Conservation (phyloP, 1,140 invertebrate species). For the Meloidogyne hapla region DNA sequence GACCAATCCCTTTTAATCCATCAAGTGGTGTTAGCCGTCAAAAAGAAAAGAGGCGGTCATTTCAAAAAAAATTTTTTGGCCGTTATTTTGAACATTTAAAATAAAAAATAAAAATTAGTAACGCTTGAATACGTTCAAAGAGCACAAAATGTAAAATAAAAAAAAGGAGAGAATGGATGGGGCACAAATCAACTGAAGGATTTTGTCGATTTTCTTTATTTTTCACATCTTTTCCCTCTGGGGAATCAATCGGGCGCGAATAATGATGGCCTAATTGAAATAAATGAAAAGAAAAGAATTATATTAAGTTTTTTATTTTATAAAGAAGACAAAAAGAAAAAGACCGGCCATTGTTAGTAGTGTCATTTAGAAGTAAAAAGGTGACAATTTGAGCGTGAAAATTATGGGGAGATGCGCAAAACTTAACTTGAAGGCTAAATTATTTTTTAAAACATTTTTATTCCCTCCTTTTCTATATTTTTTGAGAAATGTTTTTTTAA, state of each 20-base stretch:
- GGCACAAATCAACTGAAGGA: not conserved
- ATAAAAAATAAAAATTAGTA: not conserved
- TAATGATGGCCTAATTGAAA: constrained; percentile 3
- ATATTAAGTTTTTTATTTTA: not conserved
- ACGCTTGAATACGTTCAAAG: not conserved
- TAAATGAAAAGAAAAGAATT: not conserved
- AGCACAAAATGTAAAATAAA: not conserved
- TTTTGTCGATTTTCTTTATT: not conserved
- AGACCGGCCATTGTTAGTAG: not conserved
- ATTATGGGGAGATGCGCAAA: not conserved
- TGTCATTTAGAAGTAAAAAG: not conserved
- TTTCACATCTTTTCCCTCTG: not conserved
- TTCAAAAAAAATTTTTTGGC: not conserved
- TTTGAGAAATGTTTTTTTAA: too few relatives aligned
- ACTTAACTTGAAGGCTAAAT: not conserved
- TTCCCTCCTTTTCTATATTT: not conserved
- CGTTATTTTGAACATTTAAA: not conserved
- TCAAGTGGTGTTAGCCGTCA: not conserved
- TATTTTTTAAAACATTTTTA: constrained; percentile 1
- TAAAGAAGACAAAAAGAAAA: not conserved
- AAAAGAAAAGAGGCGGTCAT: not conserved
- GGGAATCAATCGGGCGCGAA: constrained; percentile 4
- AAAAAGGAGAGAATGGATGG: not conserved
- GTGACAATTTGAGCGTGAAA: constrained; percentile 5
- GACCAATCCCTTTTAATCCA: not conserved